phyloP scores from a whole-genome alignment of 1,140 invertebrate species.

The Anthonomus grandis region DNA sequence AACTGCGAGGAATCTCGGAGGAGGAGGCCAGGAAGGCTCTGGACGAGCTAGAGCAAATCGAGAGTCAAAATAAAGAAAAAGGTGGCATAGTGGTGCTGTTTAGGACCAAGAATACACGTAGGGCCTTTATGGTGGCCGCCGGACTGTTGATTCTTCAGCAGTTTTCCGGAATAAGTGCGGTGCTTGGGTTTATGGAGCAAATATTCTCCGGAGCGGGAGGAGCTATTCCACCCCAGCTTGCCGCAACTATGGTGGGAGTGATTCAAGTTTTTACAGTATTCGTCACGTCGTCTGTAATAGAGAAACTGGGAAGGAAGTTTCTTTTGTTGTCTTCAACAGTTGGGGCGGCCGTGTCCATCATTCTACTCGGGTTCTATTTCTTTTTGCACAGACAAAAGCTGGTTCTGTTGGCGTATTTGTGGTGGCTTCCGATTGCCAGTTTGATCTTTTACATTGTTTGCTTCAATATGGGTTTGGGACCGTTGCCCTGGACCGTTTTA shows the following conservation, averaged over 20 bases:
- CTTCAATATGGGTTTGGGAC: constrained; percentile 63
- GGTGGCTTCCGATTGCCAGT: constrained; percentile 40
- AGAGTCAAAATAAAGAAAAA: constrained; percentile 39
- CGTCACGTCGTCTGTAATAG: constrained; percentile 68
- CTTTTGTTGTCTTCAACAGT: constrained; percentile 67
- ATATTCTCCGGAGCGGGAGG: constrained; percentile 70
- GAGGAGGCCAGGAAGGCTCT: constrained; percentile 36
- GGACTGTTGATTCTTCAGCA: constrained; percentile 85
- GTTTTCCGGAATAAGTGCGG: constrained; percentile 79
- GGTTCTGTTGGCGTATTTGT: constrained; percentile 30
- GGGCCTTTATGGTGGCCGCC: constrained; percentile 69
- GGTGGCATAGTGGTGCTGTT: constrained; percentile 21
- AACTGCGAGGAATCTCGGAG: constrained; percentile 58
- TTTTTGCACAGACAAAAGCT: constrained; percentile 35
- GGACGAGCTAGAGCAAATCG: constrained; percentile 7
- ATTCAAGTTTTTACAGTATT: constrained; percentile 75
- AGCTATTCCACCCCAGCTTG: constrained; percentile 53
- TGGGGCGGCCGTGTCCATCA: constrained; percentile 52
- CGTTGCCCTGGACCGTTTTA: constrained; percentile 80
- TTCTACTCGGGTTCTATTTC: constrained; percentile 40
- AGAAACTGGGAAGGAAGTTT: constrained; percentile 67
- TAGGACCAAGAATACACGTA: constrained; percentile 52
- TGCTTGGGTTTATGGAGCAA: constrained; percentile 73
- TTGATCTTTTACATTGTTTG: constrained; percentile 37
- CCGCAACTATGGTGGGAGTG: constrained; percentile 72